phyloP scores from a whole-genome alignment of 2,113 vertebrate genomes.

The Hyperopisus bebe region DNA sequence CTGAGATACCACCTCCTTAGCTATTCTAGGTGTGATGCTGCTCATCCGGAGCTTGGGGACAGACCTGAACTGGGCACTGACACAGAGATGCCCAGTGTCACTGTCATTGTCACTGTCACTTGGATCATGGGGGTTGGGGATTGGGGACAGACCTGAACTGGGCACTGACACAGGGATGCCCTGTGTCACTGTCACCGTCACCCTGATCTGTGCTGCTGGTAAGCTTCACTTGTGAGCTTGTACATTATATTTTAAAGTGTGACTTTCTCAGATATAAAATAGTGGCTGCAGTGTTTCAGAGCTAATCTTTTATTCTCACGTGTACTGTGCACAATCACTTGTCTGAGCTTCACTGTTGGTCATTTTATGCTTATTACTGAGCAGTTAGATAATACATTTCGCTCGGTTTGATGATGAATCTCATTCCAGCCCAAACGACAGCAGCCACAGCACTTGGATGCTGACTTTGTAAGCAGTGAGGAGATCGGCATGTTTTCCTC shows the following conservation, averaged over 20 bases:
- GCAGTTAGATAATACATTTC: background rate
- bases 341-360: background rate
- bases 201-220: background rate
- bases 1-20: background rate
- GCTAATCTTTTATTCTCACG: background rate
- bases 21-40: background rate
- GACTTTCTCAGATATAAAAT: background rate
- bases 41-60: background rate
- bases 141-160: background rate
- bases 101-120: background rate
- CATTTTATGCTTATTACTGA: background rate
- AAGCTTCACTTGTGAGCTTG: background rate
- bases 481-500: background rate
- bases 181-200: background rate
- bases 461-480: background rate
- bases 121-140: background rate
- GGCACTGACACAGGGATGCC: background rate
- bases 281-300: background rate
- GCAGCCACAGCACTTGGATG: background rate
- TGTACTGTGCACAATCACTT: background rate
- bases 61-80: background rate
- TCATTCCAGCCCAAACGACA: background rate
- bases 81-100: background rate
- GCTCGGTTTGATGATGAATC: background rate
- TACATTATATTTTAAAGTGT: background rate